These are phyloP conservation scores for Deladenus siricidicola DNA, from an alignment of 2,888 invertebrate species.

Conservation along the genomic window DNA sequence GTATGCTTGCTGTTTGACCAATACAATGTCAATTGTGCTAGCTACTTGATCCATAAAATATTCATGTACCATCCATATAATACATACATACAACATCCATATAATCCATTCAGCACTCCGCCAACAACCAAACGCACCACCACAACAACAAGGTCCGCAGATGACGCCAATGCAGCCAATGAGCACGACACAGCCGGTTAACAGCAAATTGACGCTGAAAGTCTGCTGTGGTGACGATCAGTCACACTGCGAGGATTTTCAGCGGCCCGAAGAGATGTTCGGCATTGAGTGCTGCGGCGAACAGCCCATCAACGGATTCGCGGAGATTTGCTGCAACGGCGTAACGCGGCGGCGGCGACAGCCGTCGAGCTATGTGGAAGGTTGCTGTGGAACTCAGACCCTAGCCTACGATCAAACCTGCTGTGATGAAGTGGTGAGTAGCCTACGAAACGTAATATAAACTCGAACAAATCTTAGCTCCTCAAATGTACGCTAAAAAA, in stretches of 20 bases:
- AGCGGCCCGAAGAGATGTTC: conserved; percentile 33
- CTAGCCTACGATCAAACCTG: conserved; percentile 50
- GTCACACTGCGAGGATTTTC: conserved; percentile 26
- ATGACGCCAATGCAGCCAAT: too few relatives aligned
- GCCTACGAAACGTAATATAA: background rate
- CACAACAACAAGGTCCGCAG: too few relatives aligned
- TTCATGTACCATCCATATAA: too few relatives aligned
- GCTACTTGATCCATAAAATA: too few relatives aligned
- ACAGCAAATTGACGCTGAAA: conserved; percentile 8
- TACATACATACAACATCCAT: too few relatives aligned
- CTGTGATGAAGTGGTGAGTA: conserved; percentile 43
- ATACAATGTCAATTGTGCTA: too few relatives aligned
- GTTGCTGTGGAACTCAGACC: conserved; percentile 43
- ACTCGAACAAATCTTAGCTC: background rate
- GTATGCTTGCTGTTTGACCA: too few relatives aligned
- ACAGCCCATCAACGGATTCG: conserved; percentile 43
- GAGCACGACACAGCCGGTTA: too few relatives aligned
- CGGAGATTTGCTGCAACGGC: conserved; percentile 41
- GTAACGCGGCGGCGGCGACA: conserved; percentile 26
- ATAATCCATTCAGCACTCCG: too few relatives aligned
- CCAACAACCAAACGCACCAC: too few relatives aligned
- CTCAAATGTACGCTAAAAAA: background rate
- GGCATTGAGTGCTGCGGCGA: conserved; percentile 42
- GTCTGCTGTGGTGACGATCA: conserved; percentile 26
- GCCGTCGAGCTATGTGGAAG: conserved; percentile 38